A percentile compares a stretch with the other conserved stretches of the same genome.
Evolutionary conservation across 2,797 vertebrate genomes (phyloP).

Genomic region (Notolepis coatsorum): DNA sequence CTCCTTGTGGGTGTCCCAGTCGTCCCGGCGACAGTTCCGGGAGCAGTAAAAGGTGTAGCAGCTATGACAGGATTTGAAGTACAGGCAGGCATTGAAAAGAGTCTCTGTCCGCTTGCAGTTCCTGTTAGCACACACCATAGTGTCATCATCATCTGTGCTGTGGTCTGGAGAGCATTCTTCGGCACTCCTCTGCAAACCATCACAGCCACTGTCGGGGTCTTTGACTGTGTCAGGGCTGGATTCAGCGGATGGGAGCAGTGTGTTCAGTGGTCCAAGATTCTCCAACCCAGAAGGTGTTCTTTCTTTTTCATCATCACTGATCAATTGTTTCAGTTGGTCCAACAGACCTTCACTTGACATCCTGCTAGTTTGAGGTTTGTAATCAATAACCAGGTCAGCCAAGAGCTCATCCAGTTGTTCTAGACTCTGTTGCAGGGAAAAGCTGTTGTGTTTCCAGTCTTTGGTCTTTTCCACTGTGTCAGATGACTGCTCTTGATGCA

Average conservation of each 20-base stretch:
- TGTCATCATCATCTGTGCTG: constrained; percentile 92
- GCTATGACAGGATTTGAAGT: constrained; percentile 97
- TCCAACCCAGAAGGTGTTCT: constrained; percentile 58
- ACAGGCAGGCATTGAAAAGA: constrained; percentile 96
- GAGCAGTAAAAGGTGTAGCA: constrained; percentile 98
- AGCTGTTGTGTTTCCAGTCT: constrained; percentile 82
- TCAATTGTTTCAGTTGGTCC: constrained; percentile 89
- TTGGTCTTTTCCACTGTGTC: constrained; percentile 65
- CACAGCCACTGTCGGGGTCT: constrained; percentile 80
- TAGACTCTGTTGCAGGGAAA: constrained; percentile 91
- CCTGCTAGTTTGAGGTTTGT: constrained; percentile 85
- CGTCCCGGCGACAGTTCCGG: constrained; percentile 92
- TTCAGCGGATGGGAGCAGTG: constrained; percentile 84
- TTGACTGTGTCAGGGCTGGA: constrained; percentile 78
- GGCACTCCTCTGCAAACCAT: constrained; percentile 82
- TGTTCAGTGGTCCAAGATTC: constrained; percentile 78
- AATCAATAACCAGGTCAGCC: constrained; percentile 95
- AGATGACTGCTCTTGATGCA: constrained; percentile 60
- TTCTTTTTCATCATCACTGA: constrained; percentile 77
- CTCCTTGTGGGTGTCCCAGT: constrained; percentile 95
- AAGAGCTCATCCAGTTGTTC: constrained; percentile 95
- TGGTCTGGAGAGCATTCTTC: constrained; percentile 90
- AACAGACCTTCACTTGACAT: constrained; percentile 82
- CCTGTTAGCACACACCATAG: constrained; percentile 94
- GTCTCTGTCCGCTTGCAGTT: constrained; percentile 92